These are phyloP conservation scores for Clarias pachynema DNA, from an alignment of 2,797 vertebrate genomes.

Conservation along the genomic window DNA sequence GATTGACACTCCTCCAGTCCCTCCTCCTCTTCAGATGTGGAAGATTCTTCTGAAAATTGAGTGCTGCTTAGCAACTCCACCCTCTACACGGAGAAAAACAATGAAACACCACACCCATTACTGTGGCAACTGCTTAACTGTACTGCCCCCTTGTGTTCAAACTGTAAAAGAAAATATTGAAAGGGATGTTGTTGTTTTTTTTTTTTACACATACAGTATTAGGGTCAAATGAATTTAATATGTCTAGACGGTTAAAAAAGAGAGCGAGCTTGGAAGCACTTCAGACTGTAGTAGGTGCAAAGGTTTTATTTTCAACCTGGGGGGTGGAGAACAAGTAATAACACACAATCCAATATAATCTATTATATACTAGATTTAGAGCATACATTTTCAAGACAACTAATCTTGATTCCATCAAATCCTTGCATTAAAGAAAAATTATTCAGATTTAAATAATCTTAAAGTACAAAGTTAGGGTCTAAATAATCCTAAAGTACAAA, in stretches of 20 bases:
- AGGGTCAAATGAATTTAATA: neutral
- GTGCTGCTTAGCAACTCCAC: conserved; percentile 90
- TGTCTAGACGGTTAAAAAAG: neutral
- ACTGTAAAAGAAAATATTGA: neutral
- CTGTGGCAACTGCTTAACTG: neutral
- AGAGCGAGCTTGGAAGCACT: neutral
- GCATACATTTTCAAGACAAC: neutral
- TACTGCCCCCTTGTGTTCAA: conserved; percentile 16
- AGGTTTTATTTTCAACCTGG: neutral
- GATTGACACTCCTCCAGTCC: conserved; percentile 86
- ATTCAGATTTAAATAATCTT: neutral
- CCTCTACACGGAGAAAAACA: conserved; percentile 76
- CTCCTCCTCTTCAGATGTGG: conserved; percentile 90
- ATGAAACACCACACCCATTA: neutral
- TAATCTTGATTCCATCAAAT: neutral
- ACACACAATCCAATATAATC: neutral
- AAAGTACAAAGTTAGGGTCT: too few species aligned
- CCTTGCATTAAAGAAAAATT: neutral
- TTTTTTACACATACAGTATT: too few species aligned
- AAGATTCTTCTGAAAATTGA: conserved; percentile 86
- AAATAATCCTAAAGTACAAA: neutral
- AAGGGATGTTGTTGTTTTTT: too few species aligned
- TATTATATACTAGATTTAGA: neutral
- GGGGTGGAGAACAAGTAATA: neutral
- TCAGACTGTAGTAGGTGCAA: neutral